Percentiles rank a stretch among this genome's conserved stretches.
These are phyloP conservation scores for Fulica atra DNA, from an alignment of 2,113 vertebrate genomes.

Conservation along the genomic window DNA sequence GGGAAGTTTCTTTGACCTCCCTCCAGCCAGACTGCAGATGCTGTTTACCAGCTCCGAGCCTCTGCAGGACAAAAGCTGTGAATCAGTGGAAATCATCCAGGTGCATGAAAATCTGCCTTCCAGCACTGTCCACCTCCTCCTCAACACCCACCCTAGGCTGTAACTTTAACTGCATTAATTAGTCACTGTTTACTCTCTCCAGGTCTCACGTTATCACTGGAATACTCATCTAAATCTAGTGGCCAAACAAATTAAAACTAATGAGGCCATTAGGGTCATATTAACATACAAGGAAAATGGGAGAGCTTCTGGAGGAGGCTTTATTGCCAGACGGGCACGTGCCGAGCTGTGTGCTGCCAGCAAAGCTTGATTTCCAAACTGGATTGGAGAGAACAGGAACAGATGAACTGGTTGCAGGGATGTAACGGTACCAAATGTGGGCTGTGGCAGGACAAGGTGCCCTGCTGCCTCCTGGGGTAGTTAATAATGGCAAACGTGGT, in stretches of 20 bases:
- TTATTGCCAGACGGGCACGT: background rate
- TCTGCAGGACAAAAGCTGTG: background rate
- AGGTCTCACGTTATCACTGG: background rate
- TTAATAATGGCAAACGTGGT: background rate
- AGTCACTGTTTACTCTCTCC: slow-evolving; percentile 45
- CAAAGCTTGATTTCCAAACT: background rate
- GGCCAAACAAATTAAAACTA: slow-evolving; percentile 71
- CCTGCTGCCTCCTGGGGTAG: background rate
- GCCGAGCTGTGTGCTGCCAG: rapidly evolving
- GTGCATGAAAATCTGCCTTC: background rate
- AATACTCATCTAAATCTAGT: slow-evolving; percentile 50
- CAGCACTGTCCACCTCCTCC: background rate
- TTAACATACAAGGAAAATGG: background rate
- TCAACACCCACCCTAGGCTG: background rate
- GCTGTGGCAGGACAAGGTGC: background rate
- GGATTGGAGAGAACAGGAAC: background rate
- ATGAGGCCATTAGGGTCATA: slow-evolving; percentile 64
- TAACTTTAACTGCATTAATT: slow-evolving; percentile 44
- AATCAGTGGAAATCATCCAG: background rate
- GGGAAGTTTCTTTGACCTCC: background rate
- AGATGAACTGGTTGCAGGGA: background rate
- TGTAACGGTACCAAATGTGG: background rate
- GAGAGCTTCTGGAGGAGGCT: slow-evolving; percentile 1
- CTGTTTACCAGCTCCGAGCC: background rate
- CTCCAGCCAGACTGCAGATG: background rate